Conservation (phyloP, 92 coral and sea anemone genomes). For the Scolanthus callimorphus region DNA sequence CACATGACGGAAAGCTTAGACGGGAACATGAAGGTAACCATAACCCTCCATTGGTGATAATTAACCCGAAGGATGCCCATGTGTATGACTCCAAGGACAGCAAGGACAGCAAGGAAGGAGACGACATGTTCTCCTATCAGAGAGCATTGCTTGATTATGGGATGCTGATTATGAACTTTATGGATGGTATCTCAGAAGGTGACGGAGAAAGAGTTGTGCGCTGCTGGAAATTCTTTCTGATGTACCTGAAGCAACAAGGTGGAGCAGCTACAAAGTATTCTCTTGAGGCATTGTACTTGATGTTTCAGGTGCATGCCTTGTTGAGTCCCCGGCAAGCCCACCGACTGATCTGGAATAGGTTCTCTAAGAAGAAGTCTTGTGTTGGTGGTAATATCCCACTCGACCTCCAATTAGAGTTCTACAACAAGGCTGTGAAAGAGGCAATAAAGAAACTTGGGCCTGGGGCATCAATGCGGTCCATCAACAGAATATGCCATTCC, state of each 20-base stretch:
- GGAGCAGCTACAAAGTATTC: constrained; percentile 54
- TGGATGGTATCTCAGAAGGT: constrained; percentile 57
- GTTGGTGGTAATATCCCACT: constrained; percentile 62
- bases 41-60: constrained; percentile 51
- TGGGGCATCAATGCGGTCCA: constrained; percentile 42
- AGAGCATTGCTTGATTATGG: constrained; percentile 66
- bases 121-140: constrained; percentile 72
- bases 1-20: constrained; percentile 57
- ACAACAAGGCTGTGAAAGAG: constrained; percentile 59
- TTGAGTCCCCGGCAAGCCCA: constrained; percentile 72
- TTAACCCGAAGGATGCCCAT: not conserved
- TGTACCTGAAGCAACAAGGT: constrained; percentile 60
- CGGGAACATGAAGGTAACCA: constrained; percentile 62
- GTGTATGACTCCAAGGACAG: not conserved
- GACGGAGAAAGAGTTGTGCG: constrained; percentile 58
- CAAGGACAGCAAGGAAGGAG: constrained; percentile 27
- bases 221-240: constrained; percentile 61
- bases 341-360: constrained; percentile 66
- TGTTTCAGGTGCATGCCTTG: constrained; percentile 66
- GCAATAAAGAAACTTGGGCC: constrained; percentile 73
- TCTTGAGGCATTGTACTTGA: constrained; percentile 62
- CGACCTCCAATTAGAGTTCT: constrained; percentile 55
- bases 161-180: constrained; percentile 52
- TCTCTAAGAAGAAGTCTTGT: constrained; percentile 57
- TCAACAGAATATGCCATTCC: constrained; percentile 63